Percentiles rank a stretch among this genome's conserved stretches.
Evolutionary conservation across 2,113 vertebrate species (phyloP).

Genomic region (Egretta garzetta): DNA sequence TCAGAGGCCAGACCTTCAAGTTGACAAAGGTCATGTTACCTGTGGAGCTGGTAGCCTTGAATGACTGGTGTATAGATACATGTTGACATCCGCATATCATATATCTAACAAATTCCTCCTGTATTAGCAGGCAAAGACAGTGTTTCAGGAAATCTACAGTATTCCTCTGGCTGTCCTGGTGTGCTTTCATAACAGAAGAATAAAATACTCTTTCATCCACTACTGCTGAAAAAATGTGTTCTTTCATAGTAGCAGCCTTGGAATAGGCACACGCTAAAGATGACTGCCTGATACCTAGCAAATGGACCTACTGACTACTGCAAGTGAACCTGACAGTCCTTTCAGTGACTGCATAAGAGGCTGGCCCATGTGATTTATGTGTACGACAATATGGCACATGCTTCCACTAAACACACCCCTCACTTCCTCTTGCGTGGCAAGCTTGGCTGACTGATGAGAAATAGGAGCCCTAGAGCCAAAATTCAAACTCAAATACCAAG

Average conservation of each 20-base stretch:
- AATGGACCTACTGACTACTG: not conserved
- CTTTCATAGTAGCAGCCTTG: not conserved
- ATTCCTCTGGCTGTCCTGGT: not conserved
- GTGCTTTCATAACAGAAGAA: not conserved
- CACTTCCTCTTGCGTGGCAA: not conserved
- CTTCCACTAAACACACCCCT: not conserved
- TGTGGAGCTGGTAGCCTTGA: not conserved
- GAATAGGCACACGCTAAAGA: not conserved
- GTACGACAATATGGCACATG: fast-evolving
- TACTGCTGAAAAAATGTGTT: not conserved
- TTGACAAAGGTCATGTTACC: not conserved
- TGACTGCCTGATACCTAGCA: not conserved
- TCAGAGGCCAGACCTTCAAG: not conserved
- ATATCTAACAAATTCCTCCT: not conserved
- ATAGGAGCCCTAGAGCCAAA: not conserved
- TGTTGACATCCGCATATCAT: fast-evolving
- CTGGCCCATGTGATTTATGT: fast-evolving
- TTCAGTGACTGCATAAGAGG: not conserved
- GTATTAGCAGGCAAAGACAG: not conserved
- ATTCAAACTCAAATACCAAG: not conserved
- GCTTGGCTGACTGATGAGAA: not conserved
- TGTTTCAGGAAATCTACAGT: not conserved
- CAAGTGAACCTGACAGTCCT: not conserved
- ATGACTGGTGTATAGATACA: not conserved
- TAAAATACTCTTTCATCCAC: not conserved